phyloP scores from a whole-genome alignment of 2,797 vertebrate species.

The Tragopan temminckii region DNA sequence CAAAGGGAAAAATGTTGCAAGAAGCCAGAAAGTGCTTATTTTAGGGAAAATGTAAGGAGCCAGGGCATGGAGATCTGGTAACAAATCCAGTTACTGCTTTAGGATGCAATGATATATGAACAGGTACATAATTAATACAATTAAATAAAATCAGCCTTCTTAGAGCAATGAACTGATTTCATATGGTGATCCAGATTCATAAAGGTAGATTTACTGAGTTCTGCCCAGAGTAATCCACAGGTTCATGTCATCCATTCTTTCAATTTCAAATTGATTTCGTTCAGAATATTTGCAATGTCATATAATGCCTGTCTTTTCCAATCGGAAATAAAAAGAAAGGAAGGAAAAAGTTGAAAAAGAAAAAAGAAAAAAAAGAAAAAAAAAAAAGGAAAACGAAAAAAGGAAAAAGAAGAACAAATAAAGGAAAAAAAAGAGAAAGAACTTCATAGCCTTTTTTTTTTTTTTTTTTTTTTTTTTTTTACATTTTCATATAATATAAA shows the following conservation, averaged over 20 bases:
- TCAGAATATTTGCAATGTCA: not conserved
- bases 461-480: not conserved
- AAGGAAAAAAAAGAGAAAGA: not conserved
- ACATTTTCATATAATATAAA: not conserved
- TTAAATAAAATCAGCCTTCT: not conserved
- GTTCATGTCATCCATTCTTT: not conserved
- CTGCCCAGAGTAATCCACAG: not conserved
- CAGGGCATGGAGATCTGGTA: not conserved
- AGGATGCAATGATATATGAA: not conserved
- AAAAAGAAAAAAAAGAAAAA: not conserved
- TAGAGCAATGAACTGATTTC: not conserved
- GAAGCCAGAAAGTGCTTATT: not conserved
- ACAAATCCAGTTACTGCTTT: not conserved
- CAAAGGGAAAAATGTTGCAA: not conserved
- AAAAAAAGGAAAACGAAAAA: not conserved
- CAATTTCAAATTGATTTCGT: not conserved
- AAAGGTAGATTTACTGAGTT: not conserved
- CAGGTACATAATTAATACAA: not conserved
- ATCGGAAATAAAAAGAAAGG: not conserved
- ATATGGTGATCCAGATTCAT: accelerated
- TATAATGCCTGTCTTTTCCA: not conserved
- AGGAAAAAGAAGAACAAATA: not conserved
- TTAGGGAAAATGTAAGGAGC: not conserved
- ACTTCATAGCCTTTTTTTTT: not conserved
- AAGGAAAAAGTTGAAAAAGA: not conserved